Evolutionary conservation across 2,888 invertebrate genomes (phyloP).

Genomic region (Siphonodentalium dalli): DNA sequence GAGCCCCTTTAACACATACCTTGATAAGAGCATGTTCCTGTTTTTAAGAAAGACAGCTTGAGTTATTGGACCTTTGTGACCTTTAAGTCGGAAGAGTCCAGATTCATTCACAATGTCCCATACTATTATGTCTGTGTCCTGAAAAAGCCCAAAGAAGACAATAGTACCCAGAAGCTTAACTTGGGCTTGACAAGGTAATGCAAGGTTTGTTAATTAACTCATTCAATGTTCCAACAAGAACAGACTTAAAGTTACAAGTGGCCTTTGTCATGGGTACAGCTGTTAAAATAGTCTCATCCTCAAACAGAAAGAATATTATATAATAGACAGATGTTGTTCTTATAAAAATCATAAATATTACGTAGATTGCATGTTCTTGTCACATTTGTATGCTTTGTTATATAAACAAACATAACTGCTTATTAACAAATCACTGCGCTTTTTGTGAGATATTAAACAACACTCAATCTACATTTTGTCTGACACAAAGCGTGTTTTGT

Average conservation of each 20-base stretch:
- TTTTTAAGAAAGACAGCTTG: constrained; percentile 69
- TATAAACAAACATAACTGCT: no score
- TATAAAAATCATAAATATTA: no score
- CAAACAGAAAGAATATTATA: background rate
- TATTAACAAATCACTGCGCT: no score
- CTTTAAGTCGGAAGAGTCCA: constrained; percentile 86
- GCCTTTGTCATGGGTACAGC: background rate
- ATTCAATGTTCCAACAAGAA: background rate
- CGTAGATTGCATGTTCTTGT: no score
- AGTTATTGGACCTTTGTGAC: constrained; percentile 90
- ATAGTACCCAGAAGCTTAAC: background rate
- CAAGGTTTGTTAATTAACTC: background rate
- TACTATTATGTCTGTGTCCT: constrained; percentile 91
- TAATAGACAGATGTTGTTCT: no score
- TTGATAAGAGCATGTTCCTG: constrained; percentile 64
- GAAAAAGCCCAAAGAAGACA: constrained; percentile 1
- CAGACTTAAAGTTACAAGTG: background rate
- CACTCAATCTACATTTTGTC: no score
- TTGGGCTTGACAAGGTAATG: no score
- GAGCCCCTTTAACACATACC: constrained; percentile 48
- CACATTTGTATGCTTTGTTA: no score
- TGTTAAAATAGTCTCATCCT: background rate
- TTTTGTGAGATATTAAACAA: no score
- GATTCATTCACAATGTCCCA: constrained; percentile 94
- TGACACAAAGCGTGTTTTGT: no score